Conservation (phyloP, 2,888 invertebrate species). For the Reticulitermes lucifugus region DNA sequence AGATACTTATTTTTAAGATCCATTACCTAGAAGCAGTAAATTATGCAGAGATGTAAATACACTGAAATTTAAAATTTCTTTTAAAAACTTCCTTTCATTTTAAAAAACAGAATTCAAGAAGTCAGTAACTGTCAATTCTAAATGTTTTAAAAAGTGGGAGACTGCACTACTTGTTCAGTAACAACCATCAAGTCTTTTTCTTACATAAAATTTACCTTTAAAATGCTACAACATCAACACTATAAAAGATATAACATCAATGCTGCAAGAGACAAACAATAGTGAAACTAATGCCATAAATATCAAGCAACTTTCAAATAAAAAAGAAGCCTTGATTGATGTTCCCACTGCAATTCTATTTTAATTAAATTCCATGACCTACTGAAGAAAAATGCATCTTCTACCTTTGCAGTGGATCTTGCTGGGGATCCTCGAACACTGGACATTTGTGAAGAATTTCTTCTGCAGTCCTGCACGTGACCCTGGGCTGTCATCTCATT, state of each 20-base stretch:
- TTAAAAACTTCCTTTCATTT: too few relatives aligned
- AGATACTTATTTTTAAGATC: too few relatives aligned
- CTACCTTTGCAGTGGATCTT: constrained; percentile 23
- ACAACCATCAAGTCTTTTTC: background rate
- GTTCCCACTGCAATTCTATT: background rate
- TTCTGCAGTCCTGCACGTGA: constrained; percentile 6
- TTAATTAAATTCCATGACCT: background rate
- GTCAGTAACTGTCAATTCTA: background rate
- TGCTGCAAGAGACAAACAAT: background rate
- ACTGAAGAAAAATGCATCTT: background rate
- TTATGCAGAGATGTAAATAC: too few relatives aligned
- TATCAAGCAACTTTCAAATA: background rate
- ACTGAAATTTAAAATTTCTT: too few relatives aligned
- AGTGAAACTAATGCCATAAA: background rate
- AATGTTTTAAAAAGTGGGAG: too few relatives aligned
- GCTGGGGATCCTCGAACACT: constrained; percentile 36
- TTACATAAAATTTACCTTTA: constrained; percentile 26
- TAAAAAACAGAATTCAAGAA: too few relatives aligned
- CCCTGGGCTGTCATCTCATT: background rate
- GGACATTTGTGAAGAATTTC: constrained; percentile 30
- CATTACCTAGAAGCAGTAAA: too few relatives aligned
- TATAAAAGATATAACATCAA: too few relatives aligned
- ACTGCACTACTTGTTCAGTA: too few relatives aligned
- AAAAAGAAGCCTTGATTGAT: background rate
- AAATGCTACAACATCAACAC: background rate